Conservation (phyloP, 2,797 vertebrate genomes). For the Clarias platycephalus region DNA sequence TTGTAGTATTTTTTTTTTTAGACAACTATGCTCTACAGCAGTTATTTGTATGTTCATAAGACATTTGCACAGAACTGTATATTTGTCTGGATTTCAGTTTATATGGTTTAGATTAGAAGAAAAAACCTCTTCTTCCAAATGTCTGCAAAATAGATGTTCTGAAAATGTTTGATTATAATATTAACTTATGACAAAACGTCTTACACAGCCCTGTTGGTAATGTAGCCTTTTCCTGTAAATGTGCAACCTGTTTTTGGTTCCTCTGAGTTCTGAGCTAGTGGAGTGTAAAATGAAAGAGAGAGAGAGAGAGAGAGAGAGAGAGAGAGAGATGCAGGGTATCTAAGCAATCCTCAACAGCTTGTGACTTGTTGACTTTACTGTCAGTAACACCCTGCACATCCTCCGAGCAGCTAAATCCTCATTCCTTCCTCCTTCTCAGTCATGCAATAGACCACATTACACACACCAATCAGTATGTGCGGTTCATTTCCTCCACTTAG, state of each 20-base stretch:
- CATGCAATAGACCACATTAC: not conserved
- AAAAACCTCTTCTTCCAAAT: not conserved
- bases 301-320: slow-evolving; percentile 1
- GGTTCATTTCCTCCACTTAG: not conserved
- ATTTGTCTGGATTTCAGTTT: no score
- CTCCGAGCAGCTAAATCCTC: slow-evolving; percentile 1
- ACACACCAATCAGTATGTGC: not conserved
- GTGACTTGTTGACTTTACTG: not conserved
- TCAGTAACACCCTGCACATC: slow-evolving; percentile 3
- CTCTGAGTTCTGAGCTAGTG: slow-evolving; percentile 44
- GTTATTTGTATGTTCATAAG: no score
- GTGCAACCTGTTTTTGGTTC: slow-evolving; percentile 55
- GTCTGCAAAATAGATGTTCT: not conserved
- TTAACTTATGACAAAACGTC: not conserved
- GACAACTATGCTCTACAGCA: no score
- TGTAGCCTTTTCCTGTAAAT: slow-evolving; percentile 52
- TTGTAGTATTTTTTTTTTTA: no score
- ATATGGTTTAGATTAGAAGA: not conserved
- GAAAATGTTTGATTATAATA: not conserved
- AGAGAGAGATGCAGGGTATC: slow-evolving; percentile 30
- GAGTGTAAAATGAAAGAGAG: slow-evolving; percentile 35
- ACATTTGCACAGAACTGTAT: no score
- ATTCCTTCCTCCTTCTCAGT: not conserved
- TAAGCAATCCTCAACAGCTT: slow-evolving; percentile 42
- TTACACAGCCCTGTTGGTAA: slow-evolving; percentile 3